Evolutionary conservation across 2,797 vertebrate species (phyloP), one percentile per base, ranked within the genome.

Genomic region (Taeniopygia guttata): DNA sequence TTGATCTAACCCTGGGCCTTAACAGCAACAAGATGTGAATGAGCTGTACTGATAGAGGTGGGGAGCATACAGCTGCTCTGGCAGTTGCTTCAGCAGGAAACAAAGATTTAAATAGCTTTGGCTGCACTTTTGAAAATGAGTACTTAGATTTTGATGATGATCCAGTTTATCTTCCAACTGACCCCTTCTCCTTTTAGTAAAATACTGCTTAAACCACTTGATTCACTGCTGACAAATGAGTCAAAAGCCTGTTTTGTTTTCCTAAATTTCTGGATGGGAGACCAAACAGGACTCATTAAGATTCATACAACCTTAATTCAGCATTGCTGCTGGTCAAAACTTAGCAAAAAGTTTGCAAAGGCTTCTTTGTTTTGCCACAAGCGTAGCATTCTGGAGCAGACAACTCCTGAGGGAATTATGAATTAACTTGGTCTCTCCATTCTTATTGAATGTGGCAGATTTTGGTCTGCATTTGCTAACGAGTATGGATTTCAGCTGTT

Each of bases 31-130:
- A 85, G 76, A 84, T 83, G 87, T 72, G 66, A 90, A 81, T 27
- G 66, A 69, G 62, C 55, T 54, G 73, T 55, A 55, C 36, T 90
- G 73, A 79, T 1, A 5, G 84, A 80, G 73, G 49, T 68, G 18
- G 54, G 69, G 49, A 93, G 85, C 43, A 77, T 84, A 68, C 56
- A 94, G 84, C 93, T 89, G 82, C 43, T 82, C 69, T 81, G 48
- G 79, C 85, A 81, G 66, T 84, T 86, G 76, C 70, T 83, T 94
- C 90, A 81, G 83, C 43, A 64, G 80, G 76, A 84, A 78, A 84
- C 20, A 40, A 72, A 72, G 74, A 75, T 69, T 93, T 78, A 75
- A 90, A 81, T 56, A 95, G 89, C 79, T 94, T 89, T 90, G 76
- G 62, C 85, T 91, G 80, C 66, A 52, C 48, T 93, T 96, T n/a